Evolutionary conservation across 2,113 vertebrate species (phyloP), one percentile per base, ranked within the genome.

Genomic region (Phrynocephalus versicolor): DNA sequence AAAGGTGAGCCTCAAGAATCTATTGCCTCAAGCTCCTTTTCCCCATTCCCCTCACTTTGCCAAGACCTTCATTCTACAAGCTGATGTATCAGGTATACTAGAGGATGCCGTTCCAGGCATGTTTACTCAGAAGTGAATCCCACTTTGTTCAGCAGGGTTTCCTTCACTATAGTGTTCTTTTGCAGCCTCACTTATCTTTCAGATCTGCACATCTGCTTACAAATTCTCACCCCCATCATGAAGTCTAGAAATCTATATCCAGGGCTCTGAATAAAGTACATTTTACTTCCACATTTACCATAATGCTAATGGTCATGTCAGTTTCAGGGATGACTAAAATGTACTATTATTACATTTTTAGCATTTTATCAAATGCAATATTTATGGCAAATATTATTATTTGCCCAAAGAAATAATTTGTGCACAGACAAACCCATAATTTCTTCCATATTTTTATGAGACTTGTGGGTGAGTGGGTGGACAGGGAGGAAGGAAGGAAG

Each of bases 331-430:
- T 4, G 15, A 21, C 7, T n/a, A n/a, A 69, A 35, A 69, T 81
- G 30, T 33, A 81, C 30, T 67, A 81, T n/a, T n/a, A n/a, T n/a
- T n/a, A n/a, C n/a, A n/a, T n/a, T n/a, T n/a, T n/a, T n/a, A n/a
- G n/a, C n/a, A n/a, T n/a, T n/a, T n/a, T n/a, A n/a, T n/a, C n/a
- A n/a, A n/a, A n/a, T n/a, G 90, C 81, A 92, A 95, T 81, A 60
- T 85, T 92, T 89, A 79, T 72, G 89, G 88, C 10, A 92, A 91
- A 95, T 81, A 87, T 79, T 79, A 3, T 85, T 83, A 67, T 87
- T 37, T 37, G 75, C 9, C 1, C 62, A 13, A 0, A 13, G 69
- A 87, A 30, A 25, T 85, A 55, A 83, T 58, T 76, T 45, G 73
- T 15, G 75, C 73, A 57, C 23, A 82, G 82, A 45, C 19, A 57